Evolutionary conservation across 2,888 invertebrate species (phyloP).

Genomic region (Idaea biselata): DNA sequence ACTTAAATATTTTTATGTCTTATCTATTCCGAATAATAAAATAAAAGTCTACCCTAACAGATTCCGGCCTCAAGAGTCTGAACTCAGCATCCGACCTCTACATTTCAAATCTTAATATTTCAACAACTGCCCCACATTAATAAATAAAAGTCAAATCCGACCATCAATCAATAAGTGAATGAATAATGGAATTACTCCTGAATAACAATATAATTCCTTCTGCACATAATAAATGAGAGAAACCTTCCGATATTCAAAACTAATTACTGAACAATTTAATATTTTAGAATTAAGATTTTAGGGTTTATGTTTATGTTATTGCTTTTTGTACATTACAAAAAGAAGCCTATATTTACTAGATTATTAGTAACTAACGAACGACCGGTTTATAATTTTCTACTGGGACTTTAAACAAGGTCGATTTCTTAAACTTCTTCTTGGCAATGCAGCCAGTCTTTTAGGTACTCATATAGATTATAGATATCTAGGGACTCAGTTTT

Average conservation of each 20-base stretch:
- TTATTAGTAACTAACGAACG: no score
- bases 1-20: no score
- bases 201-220: conserved; percentile 24
- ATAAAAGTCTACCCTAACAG: no score
- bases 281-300: conserved; percentile 62
- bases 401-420: no score
- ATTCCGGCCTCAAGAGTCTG: neutral
- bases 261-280: conserved; percentile 75
- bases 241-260: conserved; percentile 62
- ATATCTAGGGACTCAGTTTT: no score
- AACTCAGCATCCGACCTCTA: neutral
- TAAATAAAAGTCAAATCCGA: conserved; percentile 17
- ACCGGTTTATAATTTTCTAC: no score
- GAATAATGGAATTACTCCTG: conserved; percentile 29
- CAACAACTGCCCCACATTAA: neutral
- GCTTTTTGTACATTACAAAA: no score
- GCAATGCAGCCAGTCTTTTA: no score
- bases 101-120: conserved; percentile 1
- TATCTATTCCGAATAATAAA: no score
- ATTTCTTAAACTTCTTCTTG: no score
- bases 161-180: conserved; percentile 27
- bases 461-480: no score
- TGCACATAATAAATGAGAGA: conserved; percentile 66
- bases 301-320: conserved; percentile 39
- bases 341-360: no score